phyloP scores from a whole-genome alignment of 2,797 vertebrate species.

The Benthosema pterotum region DNA sequence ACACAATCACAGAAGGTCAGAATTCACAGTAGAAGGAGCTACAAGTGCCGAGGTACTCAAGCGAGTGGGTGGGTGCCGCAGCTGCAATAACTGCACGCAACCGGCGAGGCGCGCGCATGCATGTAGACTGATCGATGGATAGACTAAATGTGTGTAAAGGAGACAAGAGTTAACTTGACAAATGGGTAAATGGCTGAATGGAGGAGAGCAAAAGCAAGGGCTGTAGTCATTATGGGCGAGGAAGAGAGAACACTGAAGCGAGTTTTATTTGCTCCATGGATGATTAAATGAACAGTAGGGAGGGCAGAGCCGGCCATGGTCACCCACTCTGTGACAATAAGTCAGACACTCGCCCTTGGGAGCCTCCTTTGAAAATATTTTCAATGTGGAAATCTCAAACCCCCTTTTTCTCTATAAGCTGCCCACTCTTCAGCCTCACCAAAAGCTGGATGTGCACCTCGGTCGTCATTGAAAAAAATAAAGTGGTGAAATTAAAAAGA shows the following conservation, averaged over 20 bases:
- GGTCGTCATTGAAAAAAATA: no score
- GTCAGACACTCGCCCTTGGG: slow-evolving; percentile 76
- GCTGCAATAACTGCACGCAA: slow-evolving; percentile 34
- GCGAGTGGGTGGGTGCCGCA: slow-evolving; percentile 53
- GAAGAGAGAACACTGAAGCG: slow-evolving; percentile 3
- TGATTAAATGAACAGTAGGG: slow-evolving; percentile 67
- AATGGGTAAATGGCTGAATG: slow-evolving; percentile 70
- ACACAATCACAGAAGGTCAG: slow-evolving; percentile 73
- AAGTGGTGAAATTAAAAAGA: no score
- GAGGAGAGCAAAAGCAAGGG: slow-evolving; percentile 52
- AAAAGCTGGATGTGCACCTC: slow-evolving; percentile 23
- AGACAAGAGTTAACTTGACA: slow-evolving; percentile 65
- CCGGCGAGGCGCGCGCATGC: slow-evolving; percentile 32
- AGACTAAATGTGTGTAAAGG: slow-evolving; percentile 45
- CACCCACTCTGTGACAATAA: slow-evolving; percentile 67
- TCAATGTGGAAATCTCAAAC: slow-evolving; percentile 51
- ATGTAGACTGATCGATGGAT: slow-evolving; percentile 62
- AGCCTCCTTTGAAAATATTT: slow-evolving; percentile 63
- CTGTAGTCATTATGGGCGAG: slow-evolving; percentile 4
- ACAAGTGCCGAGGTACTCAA: slow-evolving; percentile 62
- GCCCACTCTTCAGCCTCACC: slow-evolving; percentile 12
- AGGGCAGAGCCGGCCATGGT: slow-evolving; percentile 65
- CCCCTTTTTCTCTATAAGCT: slow-evolving; percentile 34
- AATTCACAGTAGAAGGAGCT: slow-evolving; percentile 64
- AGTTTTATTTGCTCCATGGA: slow-evolving; percentile 60